phyloP scores from a whole-genome alignment of 2,888 invertebrate genomes.

The Platerodrilus igneus region DNA sequence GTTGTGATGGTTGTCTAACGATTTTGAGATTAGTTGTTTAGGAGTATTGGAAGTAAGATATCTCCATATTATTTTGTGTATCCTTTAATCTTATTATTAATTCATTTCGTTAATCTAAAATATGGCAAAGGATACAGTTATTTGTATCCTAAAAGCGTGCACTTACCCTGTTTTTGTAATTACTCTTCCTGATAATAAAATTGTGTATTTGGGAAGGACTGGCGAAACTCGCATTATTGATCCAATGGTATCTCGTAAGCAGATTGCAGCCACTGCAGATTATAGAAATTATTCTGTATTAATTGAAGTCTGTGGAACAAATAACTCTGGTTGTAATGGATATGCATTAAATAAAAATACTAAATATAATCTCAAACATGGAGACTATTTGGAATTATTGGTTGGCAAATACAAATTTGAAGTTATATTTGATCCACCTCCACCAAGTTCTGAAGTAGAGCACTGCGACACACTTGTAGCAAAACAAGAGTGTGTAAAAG shows the following conservation, averaged over 20 bases:
- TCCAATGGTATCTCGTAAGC: constrained; percentile 68
- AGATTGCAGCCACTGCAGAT: constrained; percentile 58
- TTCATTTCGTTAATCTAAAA: no score
- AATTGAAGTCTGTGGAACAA: constrained; percentile 62
- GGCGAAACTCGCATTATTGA: constrained; percentile 68
- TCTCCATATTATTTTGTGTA: no score
- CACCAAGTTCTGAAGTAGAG: no score
- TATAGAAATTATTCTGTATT: constrained; percentile 53
- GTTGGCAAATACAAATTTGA: constrained; percentile 60
- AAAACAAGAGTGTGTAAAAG: no score
- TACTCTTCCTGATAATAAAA: constrained; percentile 55
- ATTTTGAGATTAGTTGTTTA: no score
- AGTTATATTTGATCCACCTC: constrained; percentile 61
- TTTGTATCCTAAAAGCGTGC: no score
- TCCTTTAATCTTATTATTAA: no score
- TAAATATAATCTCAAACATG: constrained; percentile 60
- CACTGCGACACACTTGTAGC: no score
- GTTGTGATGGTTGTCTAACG: no score
- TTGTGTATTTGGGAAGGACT: constrained; percentile 65
- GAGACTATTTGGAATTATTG: constrained; percentile 66
- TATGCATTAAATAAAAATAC: constrained; percentile 60
- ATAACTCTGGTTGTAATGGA: constrained; percentile 70
- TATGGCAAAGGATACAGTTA: no score
- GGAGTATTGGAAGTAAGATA: no score
- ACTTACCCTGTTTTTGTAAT: no score